A percentile compares a stretch with the other conserved stretches of the same genome.
Conservation (phyloP, 2,888 invertebrate species). For the Neoaliturus tenellus region DNA sequence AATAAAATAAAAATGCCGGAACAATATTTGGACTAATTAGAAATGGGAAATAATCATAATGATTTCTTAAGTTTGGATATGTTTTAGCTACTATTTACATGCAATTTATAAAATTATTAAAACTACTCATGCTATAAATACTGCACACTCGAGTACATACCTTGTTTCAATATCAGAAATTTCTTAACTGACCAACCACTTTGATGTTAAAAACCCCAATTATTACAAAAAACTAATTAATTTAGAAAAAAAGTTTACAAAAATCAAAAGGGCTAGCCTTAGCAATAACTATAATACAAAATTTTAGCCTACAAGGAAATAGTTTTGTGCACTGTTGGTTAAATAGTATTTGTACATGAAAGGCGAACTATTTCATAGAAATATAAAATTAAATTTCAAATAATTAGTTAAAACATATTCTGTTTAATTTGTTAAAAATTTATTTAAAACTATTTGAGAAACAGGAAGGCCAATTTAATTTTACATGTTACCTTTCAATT, state of each 20-base stretch:
- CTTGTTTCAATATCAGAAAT: no score
- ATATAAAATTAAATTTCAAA: background rate
- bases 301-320: background rate
- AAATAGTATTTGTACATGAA: background rate
- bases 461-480: background rate
- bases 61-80: no score
- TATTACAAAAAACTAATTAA: no score
- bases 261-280: no score
- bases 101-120: background rate
- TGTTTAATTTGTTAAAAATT: background rate
- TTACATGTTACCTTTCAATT: no score
- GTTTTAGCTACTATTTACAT: background rate
- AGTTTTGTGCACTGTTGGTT: background rate
- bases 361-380: background rate
- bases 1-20: no score
- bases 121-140: constrained; percentile 1
- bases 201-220: no score
- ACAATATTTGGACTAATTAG: no score
- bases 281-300: background rate
- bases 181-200: no score
- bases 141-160: constrained; percentile 4
- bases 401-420: background rate
- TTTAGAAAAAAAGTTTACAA: no score
- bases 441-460: background rate
- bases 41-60: no score